These are phyloP conservation scores for Dyspetes luteomarginatus DNA, from an alignment of 2,888 invertebrate species.

Conservation along the genomic window DNA sequence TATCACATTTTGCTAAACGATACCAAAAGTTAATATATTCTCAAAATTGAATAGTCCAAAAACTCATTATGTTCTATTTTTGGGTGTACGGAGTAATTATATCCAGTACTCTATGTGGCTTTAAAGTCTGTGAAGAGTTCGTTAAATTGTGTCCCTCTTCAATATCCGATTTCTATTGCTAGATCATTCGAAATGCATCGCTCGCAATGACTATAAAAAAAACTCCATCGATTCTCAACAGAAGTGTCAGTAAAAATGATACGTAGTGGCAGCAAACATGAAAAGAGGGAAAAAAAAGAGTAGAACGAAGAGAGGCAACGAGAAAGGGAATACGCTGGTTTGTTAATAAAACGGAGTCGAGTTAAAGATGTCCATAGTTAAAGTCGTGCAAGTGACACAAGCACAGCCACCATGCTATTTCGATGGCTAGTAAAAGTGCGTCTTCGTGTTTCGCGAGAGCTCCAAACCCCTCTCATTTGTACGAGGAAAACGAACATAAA, in stretches of 20 bases:
- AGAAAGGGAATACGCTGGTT: neutral
- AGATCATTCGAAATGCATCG: constrained; percentile 5
- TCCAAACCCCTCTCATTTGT: too few species aligned
- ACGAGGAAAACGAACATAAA: constrained; percentile 68
- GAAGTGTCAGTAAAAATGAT: constrained; percentile 53
- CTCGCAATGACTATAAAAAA: constrained; percentile 16
- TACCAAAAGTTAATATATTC: too few species aligned
- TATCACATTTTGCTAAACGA: too few species aligned
- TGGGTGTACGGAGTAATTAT: neutral
- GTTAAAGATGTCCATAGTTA: constrained; percentile 43
- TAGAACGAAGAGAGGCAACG: neutral
- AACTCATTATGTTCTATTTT: neutral
- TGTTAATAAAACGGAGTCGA: constrained; percentile 25
- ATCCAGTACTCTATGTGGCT: neutral
- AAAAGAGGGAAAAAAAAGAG: constrained; percentile 6
- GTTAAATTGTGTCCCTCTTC: neutral
- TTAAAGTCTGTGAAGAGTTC: neutral
- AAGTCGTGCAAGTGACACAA: constrained; percentile 44
- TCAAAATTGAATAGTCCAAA: too few species aligned
- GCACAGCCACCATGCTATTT: constrained; percentile 6
- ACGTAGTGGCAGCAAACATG: constrained; percentile 10
- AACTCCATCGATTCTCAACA: constrained; percentile 26
- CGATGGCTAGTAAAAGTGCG: constrained; percentile 54
- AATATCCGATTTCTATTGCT: neutral
- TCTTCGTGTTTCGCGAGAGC: constrained; percentile 20